Evolutionary conservation across 2,113 vertebrate species (phyloP), one percentile per base, ranked within the genome.

Genomic region (Menidia beryllina): DNA sequence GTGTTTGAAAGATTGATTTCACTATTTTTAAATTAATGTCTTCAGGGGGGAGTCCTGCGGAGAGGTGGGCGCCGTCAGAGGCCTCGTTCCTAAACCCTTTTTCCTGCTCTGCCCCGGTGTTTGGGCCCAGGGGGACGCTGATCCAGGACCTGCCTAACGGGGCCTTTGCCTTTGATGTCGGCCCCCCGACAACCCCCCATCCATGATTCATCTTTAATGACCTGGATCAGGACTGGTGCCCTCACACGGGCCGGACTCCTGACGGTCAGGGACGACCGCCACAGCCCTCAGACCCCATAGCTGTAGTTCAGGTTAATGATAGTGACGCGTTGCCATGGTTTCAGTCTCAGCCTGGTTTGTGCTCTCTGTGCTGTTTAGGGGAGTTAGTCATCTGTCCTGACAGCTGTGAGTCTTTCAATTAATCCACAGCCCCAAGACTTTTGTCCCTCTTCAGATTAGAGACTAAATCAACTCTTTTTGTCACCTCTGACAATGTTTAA

Each of bases 341-440:
- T 81, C 87, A 74, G 82, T 88, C 77, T 83, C 79, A 83, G 77
- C 84, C 79, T 85, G 76, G 73, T 86, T 88, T 78, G 61, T 67
- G 72, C 52, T 74, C 57, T 51, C 24, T 2, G 24, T 62, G 81
- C 80, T 25, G 72, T 27, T n/a, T 45, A 82, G 67, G 63, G 4
- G 27, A 68, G 84, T 75, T 75, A 65, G 76, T 86, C 81, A 85
- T 88, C 81, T 17, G 70, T 75, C 79, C 68, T 86, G 79, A 79
- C 87, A 86, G 87, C 82, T 86, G 87, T 77, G 84, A 86, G 79
- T 61, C 73, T 81, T 79, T 86, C 79, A 85, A 83, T 85, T 88
- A 85, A 83, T 68, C 72, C 67, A 82, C 81, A 80, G 67, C 65
- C 70, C 52, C 59, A 15, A 80, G 84, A 61, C 26, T 53, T 36